Evolutionary conservation across 2,113 vertebrate species (phyloP).

Genomic region (Nansenia antarctica): DNA sequence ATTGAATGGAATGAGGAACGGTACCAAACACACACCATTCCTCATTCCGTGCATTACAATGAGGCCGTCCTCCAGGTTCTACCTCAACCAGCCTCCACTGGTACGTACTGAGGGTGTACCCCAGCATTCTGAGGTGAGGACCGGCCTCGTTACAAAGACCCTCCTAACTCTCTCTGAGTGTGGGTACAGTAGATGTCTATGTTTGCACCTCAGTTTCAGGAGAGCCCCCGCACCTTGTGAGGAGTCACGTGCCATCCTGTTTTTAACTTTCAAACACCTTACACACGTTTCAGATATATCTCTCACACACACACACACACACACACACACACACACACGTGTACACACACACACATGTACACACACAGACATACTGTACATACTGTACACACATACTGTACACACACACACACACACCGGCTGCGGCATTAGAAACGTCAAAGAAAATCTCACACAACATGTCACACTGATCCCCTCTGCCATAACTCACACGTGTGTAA

Average conservation of each 20-base stretch:
- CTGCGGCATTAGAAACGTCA: slow-evolving; percentile 52
- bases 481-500: slow-evolving; percentile 31
- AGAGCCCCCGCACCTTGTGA: slow-evolving; percentile 49
- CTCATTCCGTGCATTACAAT: too few species aligned
- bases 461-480: slow-evolving; percentile 36
- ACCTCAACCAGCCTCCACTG: too few species aligned
- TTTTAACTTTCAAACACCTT: slow-evolving; percentile 57
- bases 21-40: too few species aligned
- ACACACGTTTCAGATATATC: slow-evolving; percentile 39
- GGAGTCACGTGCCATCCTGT: slow-evolving; percentile 56
- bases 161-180: background rate
- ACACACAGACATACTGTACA: slow-evolving; percentile 31
- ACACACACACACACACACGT: slow-evolving; percentile 33
- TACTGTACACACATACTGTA: background rate
- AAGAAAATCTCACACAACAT: slow-evolving; percentile 47
- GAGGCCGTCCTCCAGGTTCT: too few species aligned
- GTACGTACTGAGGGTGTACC: too few species aligned
- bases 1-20: too few species aligned
- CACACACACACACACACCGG: slow-evolving; percentile 33
- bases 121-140: too few species aligned
- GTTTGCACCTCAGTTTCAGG: background rate
- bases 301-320: background rate
- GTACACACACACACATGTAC: background rate
- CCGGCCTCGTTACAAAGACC: background rate
- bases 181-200: background rate